These are phyloP conservation scores for Drosophila birchii DNA, from an alignment of 2,888 invertebrate species.

Conservation along the genomic window DNA sequence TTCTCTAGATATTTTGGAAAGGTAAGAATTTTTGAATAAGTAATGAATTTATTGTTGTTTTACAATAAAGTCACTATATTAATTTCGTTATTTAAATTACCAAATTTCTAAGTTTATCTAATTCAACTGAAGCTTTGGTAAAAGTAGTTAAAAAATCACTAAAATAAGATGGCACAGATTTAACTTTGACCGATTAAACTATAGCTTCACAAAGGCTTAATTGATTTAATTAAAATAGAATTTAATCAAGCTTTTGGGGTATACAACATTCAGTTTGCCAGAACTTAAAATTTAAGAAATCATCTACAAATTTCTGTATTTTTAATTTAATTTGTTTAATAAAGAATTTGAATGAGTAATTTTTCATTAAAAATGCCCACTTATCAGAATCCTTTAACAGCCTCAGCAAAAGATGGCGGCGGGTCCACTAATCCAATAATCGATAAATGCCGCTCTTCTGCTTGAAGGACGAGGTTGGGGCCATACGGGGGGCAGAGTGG, in stretches of 20 bases:
- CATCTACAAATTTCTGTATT: background rate
- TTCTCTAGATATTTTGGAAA: too few relatives aligned
- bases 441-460: constrained; percentile 62
- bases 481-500: background rate
- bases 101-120: too few relatives aligned
- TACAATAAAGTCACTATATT: too few relatives aligned
- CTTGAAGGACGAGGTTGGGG: constrained; percentile 4
- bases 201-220: too few relatives aligned
- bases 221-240: background rate
- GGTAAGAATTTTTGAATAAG: too few relatives aligned
- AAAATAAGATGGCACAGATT: too few relatives aligned
- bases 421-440: constrained; percentile 71
- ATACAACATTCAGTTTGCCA: background rate
- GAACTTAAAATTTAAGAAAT: background rate
- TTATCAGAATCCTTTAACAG: background rate
- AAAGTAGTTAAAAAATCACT: too few relatives aligned
- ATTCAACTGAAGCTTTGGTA: too few relatives aligned
- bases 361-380: background rate
- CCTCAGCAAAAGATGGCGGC: constrained; percentile 14
- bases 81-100: too few relatives aligned
- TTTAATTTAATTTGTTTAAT: background rate
- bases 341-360: background rate
- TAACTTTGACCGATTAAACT: too few relatives aligned
- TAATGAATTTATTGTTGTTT: too few relatives aligned
- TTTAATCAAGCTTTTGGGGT: background rate